Base-by-base conservation (phyloP, 2,113 vertebrate genomes). In the Ageneiosus marmoratus region DNA sequence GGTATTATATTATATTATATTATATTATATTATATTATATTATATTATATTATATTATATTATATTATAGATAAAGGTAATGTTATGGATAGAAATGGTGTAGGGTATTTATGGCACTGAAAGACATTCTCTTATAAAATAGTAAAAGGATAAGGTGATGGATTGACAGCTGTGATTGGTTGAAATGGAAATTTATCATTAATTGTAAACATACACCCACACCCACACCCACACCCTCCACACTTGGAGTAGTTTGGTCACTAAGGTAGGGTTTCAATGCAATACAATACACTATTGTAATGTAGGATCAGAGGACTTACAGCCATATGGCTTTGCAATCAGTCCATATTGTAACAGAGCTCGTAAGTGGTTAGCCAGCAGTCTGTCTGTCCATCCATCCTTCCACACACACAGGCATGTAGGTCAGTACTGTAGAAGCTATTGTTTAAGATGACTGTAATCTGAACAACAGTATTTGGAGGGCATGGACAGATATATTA, bases 251-350 rank as follows among this genome's bases (percentile, higher is more conserved):
- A 56, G 67, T n/a, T 48, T 24, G 69, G 24, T 81, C 6, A 73
- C 89, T 87, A 90, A 83, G 83, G 80, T 76, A n/a, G 50, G 34
- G 67, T 78, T 62, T n/a, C n/a, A n/a, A n/a, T n/a, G 89, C 82
- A 92, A 90, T 79, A 93, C 90, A 93, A 93, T 94, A 89, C 89
- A 81, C 89, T 88, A 92, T 93, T 93, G 92, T 94, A 88, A 89
- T 89, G 83, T 79, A 86, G 90, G 83, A 90, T 88, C 90, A 72
- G 85, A 88, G 88, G 87, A 91, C 87, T 46, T 85, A 72, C 85
- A 86, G 77, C 83, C 92, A 93, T 92, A 83, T 93, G 93, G 86
- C 92, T 89, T 91, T 87, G 89, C 88, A 91, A 89, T 94, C 90
- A 92, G 85, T 89, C 77, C 88, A 86, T 84, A 87, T 89, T 90